A percentile compares a stretch with the other conserved stretches of the same genome.
These are phyloP conservation scores for Micromussa lordhowensis DNA, from an alignment of 92 coral and sea anemone species.

Conservation along the genomic window DNA sequence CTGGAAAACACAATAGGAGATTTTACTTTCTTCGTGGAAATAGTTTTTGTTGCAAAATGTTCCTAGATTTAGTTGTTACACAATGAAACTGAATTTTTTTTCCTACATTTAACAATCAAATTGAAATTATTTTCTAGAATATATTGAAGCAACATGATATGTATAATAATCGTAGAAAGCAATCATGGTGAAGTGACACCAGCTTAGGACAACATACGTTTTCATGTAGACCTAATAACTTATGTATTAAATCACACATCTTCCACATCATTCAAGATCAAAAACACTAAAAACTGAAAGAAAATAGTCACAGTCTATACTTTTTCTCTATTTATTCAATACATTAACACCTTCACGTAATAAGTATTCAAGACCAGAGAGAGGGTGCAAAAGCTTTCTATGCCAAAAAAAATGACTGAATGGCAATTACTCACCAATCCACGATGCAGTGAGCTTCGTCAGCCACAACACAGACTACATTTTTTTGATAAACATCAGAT, in stretches of 20 bases:
- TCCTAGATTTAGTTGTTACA: not conserved
- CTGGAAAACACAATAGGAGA: not conserved
- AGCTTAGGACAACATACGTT: too few species aligned
- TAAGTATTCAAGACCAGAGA: too few species aligned
- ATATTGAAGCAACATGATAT: too few species aligned
- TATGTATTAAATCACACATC: not conserved
- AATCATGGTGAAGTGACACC: too few species aligned
- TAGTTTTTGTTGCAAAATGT: not conserved
- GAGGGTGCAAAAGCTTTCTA: not conserved
- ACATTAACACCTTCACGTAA: too few species aligned
- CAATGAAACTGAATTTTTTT: not conserved
- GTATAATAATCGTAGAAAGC: too few species aligned
- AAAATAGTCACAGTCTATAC: too few species aligned
- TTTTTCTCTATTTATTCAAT: too few species aligned
- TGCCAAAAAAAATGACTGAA: not conserved
- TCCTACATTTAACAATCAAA: too few species aligned
- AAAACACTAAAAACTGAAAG: not conserved
- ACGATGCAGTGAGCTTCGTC: conserved; percentile 46
- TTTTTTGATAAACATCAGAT: conserved; percentile 26
- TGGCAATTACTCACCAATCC: conserved; percentile 11
- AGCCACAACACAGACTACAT: conserved; percentile 44
- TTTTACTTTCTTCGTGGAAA: not conserved
- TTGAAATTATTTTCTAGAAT: too few species aligned
- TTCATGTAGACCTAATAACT: not conserved
- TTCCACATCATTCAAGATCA: not conserved